Evolutionary conservation across 2,113 vertebrate genomes (phyloP), one percentile per base, ranked within the genome.

Genomic region (Rhea pennata): DNA sequence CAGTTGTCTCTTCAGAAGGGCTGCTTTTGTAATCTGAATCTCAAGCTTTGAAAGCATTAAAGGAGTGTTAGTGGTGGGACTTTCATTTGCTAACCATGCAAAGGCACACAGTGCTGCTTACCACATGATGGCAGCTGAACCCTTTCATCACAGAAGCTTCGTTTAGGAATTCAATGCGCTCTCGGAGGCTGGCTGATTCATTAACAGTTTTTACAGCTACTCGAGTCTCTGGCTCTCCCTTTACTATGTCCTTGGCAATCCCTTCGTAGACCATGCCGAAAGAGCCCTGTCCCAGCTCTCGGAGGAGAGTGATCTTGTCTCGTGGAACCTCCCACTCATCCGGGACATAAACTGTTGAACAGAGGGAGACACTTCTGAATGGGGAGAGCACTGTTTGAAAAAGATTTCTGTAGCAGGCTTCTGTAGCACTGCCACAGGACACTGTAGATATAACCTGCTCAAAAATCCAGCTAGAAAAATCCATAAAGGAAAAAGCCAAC

Each of bases 251-350:
- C 95, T 98, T 99, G 96, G 99, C 99, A 0, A 98, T 98, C 6
- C 99, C 99, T 86, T 99, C 99, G 4, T 99, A 99, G 21, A 99
- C 99, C 99, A 99, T 99, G 31, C 99, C 99, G 0, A 99, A 99
- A 91, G 99, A 99, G 66, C 99, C 99, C 96, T 99, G 99, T 0
- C 99, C 99, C 95, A 99, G 97, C 97, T 99, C 99, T 5, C 98
- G 94, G 20, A 99, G 98, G 6, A 99, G 98, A 0, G 78, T 95
- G 97, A 99, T 99, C 98, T 99, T 99, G 50, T 99, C 99, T 23
- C 99, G 98, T 1, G 98, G 98, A 19, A 99, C 99, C 95, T 99
- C 99, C 99, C 99, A 99, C 44, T 99, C 99, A 0, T 99, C 99
- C 0, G 99, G 99, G 91, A 99, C 98, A 5, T 99, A 99, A 75